Conservation (phyloP, 2,888 invertebrate species). For the Diploptera punctata region DNA sequence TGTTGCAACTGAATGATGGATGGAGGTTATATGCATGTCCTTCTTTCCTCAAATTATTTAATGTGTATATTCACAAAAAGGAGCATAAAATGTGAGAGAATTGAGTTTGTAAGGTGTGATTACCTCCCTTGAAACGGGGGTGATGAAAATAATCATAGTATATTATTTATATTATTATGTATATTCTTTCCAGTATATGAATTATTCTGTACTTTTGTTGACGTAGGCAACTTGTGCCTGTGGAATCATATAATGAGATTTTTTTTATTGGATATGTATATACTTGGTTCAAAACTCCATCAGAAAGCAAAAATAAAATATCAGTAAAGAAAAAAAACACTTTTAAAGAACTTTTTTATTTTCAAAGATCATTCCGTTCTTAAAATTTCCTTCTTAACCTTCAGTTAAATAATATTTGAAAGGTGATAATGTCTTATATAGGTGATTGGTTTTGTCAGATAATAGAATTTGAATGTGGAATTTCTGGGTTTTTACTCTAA, state of each 20-base stretch:
- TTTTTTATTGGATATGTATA: conserved; percentile 46
- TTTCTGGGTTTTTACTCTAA: too few species aligned
- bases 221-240: conserved; percentile 56
- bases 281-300: conserved; percentile 38
- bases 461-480: too few species aligned
- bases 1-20: conserved; percentile 30
- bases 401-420: too few species aligned
- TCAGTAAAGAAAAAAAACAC: conserved; percentile 32
- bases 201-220: conserved; percentile 45
- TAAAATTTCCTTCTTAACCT: too few species aligned
- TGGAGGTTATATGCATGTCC: conserved; percentile 36
- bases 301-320: conserved; percentile 40
- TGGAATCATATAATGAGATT: conserved; percentile 48
- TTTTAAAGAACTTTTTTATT: too few species aligned
- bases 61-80: conserved; percentile 40
- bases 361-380: too few species aligned
- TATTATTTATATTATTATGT: conserved; percentile 42
- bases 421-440: too few species aligned
- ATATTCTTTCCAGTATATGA: conserved; percentile 44
- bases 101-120: conserved; percentile 36
- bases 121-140: conserved; percentile 41
- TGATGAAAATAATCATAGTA: conserved; percentile 44
- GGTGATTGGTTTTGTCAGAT: too few species aligned
- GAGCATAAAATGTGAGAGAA: conserved; percentile 31
- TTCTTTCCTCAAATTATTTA: conserved; percentile 43